Evolutionary conservation across 37 sponge, comb jelly and placozoan species (phyloP).

Genomic region (Geodia barretti): DNA sequence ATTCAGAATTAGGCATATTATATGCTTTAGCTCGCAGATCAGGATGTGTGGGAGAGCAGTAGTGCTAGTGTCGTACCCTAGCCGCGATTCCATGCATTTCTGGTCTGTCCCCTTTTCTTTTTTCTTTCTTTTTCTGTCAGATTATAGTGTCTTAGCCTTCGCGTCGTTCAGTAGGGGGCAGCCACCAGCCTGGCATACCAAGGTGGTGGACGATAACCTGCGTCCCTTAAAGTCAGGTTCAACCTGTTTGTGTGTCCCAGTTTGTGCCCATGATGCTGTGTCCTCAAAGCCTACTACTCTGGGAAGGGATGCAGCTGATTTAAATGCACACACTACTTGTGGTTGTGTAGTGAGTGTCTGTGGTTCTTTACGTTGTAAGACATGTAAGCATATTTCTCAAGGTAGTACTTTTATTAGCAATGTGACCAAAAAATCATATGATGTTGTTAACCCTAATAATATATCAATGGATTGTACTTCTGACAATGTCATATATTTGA

Average conservation of each 20-base stretch:
- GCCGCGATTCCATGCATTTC: neutral
- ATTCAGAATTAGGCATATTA: neutral
- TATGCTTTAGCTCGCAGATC: neutral
- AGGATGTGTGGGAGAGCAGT: neutral
- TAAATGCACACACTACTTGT: neutral
- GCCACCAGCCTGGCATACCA: neutral
- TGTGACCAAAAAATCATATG: neutral
- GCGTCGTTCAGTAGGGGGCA: neutral
- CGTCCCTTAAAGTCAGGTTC: neutral
- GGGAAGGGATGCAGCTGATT: neutral
- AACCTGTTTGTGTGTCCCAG: neutral
- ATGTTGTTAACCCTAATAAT: neutral
- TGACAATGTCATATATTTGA: neutral
- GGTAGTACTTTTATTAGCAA: neutral
- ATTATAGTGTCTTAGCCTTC: neutral
- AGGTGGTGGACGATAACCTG: neutral
- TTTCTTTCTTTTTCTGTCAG: neutral
- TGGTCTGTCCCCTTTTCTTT: neutral
- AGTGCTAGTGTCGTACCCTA: neutral
- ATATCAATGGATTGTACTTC: neutral
- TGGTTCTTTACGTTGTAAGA: neutral
- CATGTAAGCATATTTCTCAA: neutral
- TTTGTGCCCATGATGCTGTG: neutral
- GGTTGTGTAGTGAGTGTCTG: neutral
- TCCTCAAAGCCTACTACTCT: neutral